Conservation (phyloP, 2,888 invertebrate species). For the Catocala sponsa region DNA sequence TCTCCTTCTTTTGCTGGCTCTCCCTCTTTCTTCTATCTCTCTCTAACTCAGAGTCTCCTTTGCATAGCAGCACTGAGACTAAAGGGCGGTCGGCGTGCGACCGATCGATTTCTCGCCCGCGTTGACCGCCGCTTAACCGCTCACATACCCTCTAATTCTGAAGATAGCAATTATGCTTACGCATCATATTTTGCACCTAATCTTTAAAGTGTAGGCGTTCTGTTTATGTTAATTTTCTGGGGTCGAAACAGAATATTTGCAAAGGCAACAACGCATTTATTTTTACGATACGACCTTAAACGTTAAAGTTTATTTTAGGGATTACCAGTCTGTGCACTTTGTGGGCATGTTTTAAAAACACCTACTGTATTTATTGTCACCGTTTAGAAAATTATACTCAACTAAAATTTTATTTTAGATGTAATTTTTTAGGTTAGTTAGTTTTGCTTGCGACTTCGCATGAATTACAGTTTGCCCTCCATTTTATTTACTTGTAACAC, state of each 20-base stretch:
- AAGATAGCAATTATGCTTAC: constrained; percentile 41
- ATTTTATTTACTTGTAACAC: no score
- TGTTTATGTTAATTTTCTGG: constrained; percentile 63
- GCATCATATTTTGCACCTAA: constrained; percentile 44
- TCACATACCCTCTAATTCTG: constrained; percentile 8
- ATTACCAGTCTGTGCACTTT: constrained; percentile 56
- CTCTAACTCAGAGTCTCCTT: constrained; percentile 12
- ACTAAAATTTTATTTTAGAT: constrained; percentile 5
- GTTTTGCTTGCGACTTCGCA: no score
- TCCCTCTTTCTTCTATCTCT: constrained; percentile 9
- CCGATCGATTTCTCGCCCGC: constrained; percentile 15
- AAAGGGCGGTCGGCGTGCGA: constrained; percentile 3
- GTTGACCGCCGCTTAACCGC: constrained; percentile 30
- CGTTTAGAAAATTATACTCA: constrained; percentile 22
- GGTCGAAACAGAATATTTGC: constrained; percentile 59
- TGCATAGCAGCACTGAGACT: not conserved
- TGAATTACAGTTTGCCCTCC: no score
- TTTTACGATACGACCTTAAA: constrained; percentile 62
- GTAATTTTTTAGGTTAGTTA: no score
- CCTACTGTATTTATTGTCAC: constrained; percentile 44
- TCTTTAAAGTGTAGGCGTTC: constrained; percentile 47
- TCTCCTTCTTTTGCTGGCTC: constrained; percentile 6
- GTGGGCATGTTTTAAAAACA: constrained; percentile 43
- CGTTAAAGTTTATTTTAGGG: constrained; percentile 59
- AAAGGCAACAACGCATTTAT: constrained; percentile 60